These are phyloP conservation scores for Orthosia incerta DNA, from an alignment of 2,888 invertebrate species.

Conservation along the genomic window DNA sequence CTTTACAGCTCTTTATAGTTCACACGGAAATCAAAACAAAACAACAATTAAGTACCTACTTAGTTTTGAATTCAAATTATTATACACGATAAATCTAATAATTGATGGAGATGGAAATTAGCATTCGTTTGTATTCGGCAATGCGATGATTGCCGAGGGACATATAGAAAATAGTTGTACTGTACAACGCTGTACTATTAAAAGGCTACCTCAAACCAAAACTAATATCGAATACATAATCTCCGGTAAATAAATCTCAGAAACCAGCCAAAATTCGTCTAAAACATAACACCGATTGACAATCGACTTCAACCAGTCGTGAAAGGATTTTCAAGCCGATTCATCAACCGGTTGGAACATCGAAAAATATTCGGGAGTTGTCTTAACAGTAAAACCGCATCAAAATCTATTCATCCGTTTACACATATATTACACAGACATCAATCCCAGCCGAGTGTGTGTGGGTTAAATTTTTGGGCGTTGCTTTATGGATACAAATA, in stretches of 20 bases:
- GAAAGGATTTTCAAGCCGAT: conserved; percentile 7
- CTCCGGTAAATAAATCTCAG: not conserved
- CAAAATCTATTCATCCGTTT: conserved; percentile 55
- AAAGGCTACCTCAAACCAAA: no score
- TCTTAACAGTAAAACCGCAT: conserved; percentile 45
- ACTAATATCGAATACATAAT: no score
- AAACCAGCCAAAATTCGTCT: not conserved
- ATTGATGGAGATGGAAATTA: no score
- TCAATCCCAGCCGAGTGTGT: conserved; percentile 25
- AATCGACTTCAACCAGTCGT: conserved; percentile 6
- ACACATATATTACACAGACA: conserved; percentile 50
- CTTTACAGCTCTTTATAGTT: no score
- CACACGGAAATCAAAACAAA: no score
- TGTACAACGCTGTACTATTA: no score
- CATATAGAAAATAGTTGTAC: no score
- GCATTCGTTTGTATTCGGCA: no score
- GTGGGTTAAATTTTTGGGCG: conserved; percentile 18
- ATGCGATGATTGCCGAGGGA: no score
- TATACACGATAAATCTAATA: no score
- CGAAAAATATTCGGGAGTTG: conserved; percentile 18
- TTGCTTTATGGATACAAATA: not conserved
- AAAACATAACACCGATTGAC: not conserved
- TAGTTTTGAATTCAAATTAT: no score
- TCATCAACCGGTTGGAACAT: not conserved
- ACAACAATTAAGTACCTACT: no score